Evolutionary conservation across 2,113 vertebrate genomes (phyloP).

Genomic region (Ondatra zibethicus): DNA sequence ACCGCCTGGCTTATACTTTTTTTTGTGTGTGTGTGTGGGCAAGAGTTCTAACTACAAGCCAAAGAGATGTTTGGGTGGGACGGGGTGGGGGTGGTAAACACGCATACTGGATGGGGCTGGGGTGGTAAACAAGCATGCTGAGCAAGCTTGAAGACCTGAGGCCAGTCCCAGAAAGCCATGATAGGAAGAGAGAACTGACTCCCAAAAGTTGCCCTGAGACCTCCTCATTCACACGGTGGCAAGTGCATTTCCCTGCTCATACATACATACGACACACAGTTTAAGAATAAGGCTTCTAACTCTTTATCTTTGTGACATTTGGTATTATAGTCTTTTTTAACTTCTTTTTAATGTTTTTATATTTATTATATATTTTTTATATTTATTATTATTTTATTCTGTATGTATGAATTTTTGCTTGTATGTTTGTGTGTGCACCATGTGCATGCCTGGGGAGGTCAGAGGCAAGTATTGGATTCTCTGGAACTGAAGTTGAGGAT

Average conservation of each 20-base stretch:
- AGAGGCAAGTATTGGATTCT: neutral
- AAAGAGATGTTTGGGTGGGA: neutral
- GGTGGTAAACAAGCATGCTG: too few relatives aligned
- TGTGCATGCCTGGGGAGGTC: neutral
- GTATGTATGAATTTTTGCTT: neutral
- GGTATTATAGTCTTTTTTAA: neutral
- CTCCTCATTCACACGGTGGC: neutral
- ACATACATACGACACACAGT: neutral
- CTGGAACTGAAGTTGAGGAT: neutral
- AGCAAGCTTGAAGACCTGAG: neutral
- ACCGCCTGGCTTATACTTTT: too few relatives aligned
- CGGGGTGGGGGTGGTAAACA: neutral
- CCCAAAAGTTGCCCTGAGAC: neutral
- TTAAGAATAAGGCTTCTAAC: neutral
- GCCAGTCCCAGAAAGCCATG: neutral
- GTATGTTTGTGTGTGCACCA: neutral
- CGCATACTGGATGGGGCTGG: neutral
- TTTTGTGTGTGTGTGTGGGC: too few relatives aligned
- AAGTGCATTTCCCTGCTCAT: neutral
- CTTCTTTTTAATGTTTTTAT: neutral
- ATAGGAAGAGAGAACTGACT: too few relatives aligned
- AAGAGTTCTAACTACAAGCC: neutral
- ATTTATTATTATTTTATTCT: neutral
- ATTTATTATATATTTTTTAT: too few relatives aligned
- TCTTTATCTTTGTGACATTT: neutral